phyloP scores from a whole-genome alignment of 2,888 invertebrate genomes.

The Phlogophora meticulosa region DNA sequence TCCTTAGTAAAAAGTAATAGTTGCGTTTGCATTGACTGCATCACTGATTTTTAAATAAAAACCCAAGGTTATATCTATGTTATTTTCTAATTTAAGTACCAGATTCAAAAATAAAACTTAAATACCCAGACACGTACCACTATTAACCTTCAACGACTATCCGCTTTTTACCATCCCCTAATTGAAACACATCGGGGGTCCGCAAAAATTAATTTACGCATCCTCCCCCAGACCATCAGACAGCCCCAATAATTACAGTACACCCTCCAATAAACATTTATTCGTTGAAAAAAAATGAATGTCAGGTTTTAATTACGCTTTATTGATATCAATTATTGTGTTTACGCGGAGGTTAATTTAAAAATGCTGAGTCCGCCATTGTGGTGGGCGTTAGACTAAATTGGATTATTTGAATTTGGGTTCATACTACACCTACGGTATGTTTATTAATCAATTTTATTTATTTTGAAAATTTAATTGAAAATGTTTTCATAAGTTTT shows the following conservation, averaged over 20 bases:
- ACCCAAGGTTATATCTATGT: too few relatives aligned
- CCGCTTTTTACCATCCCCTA: constrained; percentile 29
- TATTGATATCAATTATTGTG: constrained; percentile 59
- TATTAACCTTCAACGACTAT: constrained; percentile 22
- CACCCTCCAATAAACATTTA: constrained; percentile 11
- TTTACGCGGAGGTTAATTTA: constrained; percentile 56
- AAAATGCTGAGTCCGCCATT: constrained; percentile 30
- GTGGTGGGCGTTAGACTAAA: constrained; percentile 30
- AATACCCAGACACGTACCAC: not conserved
- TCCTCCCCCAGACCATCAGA: constrained; percentile 16
- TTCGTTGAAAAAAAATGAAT: constrained; percentile 46
- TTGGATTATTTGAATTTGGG: constrained; percentile 39
- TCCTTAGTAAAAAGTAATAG: not conserved
- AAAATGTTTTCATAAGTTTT: constrained; percentile 45
- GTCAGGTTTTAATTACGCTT: constrained; percentile 55
- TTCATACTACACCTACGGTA: constrained; percentile 10
- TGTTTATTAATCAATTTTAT: constrained; percentile 50
- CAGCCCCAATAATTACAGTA: constrained; percentile 57
- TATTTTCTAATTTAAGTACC: too few relatives aligned
- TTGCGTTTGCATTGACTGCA: not conserved
- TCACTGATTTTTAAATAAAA: too few relatives aligned
- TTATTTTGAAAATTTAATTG: constrained; percentile 6
- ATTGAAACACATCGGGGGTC: constrained; percentile 13
- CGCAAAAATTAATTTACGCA: constrained; percentile 42
- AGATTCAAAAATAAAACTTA: not conserved